Base-by-base conservation (phyloP, 2,797 vertebrate genomes). In the Synanceia verrucosa region DNA sequence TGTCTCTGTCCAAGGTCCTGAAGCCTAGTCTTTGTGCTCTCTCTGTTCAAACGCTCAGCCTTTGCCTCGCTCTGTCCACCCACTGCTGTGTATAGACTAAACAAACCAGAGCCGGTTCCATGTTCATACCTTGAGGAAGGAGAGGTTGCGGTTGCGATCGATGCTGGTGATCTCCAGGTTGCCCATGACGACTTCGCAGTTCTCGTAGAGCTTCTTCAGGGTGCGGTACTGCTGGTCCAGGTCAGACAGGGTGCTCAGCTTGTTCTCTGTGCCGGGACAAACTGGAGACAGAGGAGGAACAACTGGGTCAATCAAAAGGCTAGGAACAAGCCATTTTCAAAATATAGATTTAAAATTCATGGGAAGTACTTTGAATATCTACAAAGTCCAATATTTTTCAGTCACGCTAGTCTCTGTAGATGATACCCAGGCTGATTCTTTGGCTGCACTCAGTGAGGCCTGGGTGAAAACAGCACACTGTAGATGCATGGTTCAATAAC, bases 121-220 rank as follows among this genome's bases (percentile, higher is more conserved):
- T 2, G 12, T 6, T 26, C 55, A 0, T 94, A 99, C 98, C 95
- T 96, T 94, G 44, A 99, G 94, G 85, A 99, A 99, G 88, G 96
- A 96, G 60, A 99, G 97, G 90, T 99, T 96, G 47, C 96, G 93
- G 88, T 95, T 97, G 64, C 96, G 95, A 78, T 98, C 97, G 1
- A 99, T 98, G 92, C 95, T 98, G 88, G 98, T 99, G 76, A 99
- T 99, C 92, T 99, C 98, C 91, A 99, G 89, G 82, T 99, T 99
- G 34, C 98, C 98, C 97, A 99, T 99, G 70, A 99, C 97, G 0
- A 99, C 97, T 80, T 99, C 97, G 0, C 98, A 99, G 91, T 98
- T 99, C 82, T 99, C 97, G 73, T 98, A 99, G 89, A 96, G 96
- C 85, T 98, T 99, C 86, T 95, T 96, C 61, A 99, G 90, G 52